Evolutionary conservation across 2,797 vertebrate genomes (phyloP).

Genomic region (Sibirionetta formosa): DNA sequence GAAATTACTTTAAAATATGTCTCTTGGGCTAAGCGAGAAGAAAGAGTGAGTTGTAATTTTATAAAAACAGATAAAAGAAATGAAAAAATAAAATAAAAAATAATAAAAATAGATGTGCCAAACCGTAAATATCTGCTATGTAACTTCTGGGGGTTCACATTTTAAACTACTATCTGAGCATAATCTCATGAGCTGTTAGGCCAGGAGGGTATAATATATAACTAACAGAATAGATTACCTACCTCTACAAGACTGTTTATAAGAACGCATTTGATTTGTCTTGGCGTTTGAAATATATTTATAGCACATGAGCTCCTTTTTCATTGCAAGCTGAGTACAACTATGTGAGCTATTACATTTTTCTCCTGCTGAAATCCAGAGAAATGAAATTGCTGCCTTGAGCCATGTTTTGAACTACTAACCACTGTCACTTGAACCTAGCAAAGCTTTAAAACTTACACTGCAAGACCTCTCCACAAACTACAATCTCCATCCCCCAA

Average conservation of each 20-base stretch:
- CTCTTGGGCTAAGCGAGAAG: neutral
- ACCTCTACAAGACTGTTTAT: slow-evolving; percentile 10
- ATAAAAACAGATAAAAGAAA: neutral
- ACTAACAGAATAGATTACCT: slow-evolving; percentile 4
- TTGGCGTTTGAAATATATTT: slow-evolving; percentile 53
- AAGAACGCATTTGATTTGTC: slow-evolving; percentile 22
- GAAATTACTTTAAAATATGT: neutral
- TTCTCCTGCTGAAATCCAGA: slow-evolving; percentile 35
- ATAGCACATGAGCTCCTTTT: slow-evolving; percentile 6
- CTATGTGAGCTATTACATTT: slow-evolving; percentile 45
- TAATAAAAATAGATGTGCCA: neutral
- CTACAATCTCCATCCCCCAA: neutral
- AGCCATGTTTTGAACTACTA: slow-evolving; percentile 46
- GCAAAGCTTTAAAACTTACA: neutral
- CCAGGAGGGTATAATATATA: neutral
- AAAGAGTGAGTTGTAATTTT: neutral
- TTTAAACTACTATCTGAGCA: neutral
- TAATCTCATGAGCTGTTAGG: neutral
- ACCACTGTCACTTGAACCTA: slow-evolving; percentile 28
- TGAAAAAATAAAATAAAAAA: neutral
- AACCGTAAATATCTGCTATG: neutral
- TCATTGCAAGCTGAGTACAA: neutral
- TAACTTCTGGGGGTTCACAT: neutral
- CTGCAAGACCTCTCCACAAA: slow-evolving; percentile 6
- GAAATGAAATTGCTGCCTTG: slow-evolving; percentile 56